These are phyloP conservation scores for Lytechinus variegatus DNA, from an alignment of 35 echinoderm and acorn worm genomes.

Conservation along the genomic window DNA sequence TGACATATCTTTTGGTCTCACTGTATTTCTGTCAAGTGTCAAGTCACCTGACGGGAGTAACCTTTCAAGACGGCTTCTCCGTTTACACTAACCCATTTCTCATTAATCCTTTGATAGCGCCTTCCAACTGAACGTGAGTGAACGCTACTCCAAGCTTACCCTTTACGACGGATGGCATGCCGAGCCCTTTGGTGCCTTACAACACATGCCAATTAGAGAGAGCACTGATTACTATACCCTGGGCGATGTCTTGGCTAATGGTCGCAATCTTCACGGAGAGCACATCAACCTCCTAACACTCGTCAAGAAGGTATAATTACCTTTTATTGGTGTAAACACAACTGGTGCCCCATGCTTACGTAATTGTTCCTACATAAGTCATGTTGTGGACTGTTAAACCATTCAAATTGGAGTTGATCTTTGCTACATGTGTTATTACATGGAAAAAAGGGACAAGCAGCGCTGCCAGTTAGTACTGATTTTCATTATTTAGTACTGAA, in stretches of 20 bases:
- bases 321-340: neutral
- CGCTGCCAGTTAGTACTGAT: no score
- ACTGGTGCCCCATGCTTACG: no score
- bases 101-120: constrained; percentile 49
- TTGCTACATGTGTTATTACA: no score
- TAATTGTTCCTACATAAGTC: no score
- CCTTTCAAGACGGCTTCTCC: neutral
- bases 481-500: no score
- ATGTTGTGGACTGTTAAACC: no score
- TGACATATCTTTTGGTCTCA: no score
- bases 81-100: constrained; percentile 5
- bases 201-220: constrained; percentile 75
- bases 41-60: neutral
- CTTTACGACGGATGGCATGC: constrained; percentile 78
- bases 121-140: constrained; percentile 87
- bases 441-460: no score
- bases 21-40: no score
- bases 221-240: constrained; percentile 84
- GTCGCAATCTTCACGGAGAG: constrained; percentile 80
- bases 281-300: constrained; percentile 87
- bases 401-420: no score
- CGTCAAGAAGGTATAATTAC: constrained; percentile 66
- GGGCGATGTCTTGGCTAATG: constrained; percentile 78
- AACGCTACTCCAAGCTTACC: constrained; percentile 72
- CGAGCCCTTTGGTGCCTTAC: constrained; percentile 58